A percentile compares a stretch with the other conserved stretches of the same genome.
These are phyloP conservation scores for Homarus americanus DNA, from an alignment of 1,140 invertebrate genomes.

Conservation along the genomic window DNA sequence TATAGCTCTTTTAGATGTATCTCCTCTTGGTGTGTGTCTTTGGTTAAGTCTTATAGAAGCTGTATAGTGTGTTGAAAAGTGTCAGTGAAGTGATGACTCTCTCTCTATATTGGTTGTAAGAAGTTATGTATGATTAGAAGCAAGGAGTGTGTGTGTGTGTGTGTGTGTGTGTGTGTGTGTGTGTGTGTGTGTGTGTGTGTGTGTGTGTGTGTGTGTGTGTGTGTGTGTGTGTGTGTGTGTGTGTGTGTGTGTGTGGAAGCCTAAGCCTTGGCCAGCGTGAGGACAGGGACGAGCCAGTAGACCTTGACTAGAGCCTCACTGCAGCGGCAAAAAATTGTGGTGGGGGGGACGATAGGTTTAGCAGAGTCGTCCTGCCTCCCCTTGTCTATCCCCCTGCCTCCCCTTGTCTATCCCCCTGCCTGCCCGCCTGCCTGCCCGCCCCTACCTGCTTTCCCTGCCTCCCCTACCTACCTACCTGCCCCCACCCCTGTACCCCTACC, in stretches of 20 bases:
- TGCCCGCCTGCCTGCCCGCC: background rate
- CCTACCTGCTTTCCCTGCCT: no score
- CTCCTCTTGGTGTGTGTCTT: no score
- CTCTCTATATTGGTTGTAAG: no score
- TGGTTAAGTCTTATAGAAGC: no score
- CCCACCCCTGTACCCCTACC: no score
- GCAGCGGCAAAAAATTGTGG: slow-evolving; percentile 59
- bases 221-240: background rate
- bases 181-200: background rate
- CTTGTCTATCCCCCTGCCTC: background rate
- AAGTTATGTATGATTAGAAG: no score
- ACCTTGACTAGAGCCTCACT: slow-evolving; percentile 57
- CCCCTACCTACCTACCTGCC: no score
- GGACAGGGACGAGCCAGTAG: slow-evolving; percentile 12
- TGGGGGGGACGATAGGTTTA: slow-evolving; percentile 48
- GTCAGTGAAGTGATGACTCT: no score
- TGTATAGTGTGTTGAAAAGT: no score
- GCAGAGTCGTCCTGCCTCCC: slow-evolving; percentile 8
- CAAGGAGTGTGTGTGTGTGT: no score
- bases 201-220: background rate
- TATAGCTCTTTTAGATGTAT: no score
- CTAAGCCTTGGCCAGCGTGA: slow-evolving; percentile 18
- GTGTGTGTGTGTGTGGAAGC: background rate
- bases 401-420: background rate
- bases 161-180: background rate